A percentile compares a stretch with the other conserved stretches of the same genome.
Evolutionary conservation across 2,888 invertebrate genomes (phyloP).

Genomic region (Marasmarcha lunaedactyla): DNA sequence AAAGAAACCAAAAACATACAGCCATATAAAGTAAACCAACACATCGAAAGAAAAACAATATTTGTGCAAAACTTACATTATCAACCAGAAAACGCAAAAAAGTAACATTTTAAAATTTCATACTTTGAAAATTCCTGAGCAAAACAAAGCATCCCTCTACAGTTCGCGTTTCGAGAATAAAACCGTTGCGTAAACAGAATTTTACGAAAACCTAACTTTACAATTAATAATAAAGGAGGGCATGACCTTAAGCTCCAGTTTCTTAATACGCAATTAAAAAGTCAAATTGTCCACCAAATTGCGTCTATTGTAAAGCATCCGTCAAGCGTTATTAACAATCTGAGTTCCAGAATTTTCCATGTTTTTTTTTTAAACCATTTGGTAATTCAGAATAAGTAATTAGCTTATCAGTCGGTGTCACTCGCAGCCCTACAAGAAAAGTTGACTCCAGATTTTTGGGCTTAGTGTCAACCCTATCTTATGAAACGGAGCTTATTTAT

Average conservation of each 20-base stretch:
- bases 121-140: not conserved
- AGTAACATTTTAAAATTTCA: slow-evolving; percentile 1
- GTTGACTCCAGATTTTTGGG: not conserved
- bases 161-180: not conserved
- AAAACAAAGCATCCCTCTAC: not conserved
- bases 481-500: too few species aligned
- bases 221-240: slow-evolving; percentile 37
- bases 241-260: slow-evolving; percentile 51
- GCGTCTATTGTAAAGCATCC: slow-evolving; percentile 53
- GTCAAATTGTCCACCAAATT: slow-evolving; percentile 66
- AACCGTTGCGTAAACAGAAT: not conserved
- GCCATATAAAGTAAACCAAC: too few species aligned
- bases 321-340: slow-evolving; percentile 52
- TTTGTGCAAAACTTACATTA: too few species aligned
- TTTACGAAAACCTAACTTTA: slow-evolving; percentile 26
- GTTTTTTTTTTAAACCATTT: slow-evolving; percentile 25
- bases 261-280: slow-evolving; percentile 63
- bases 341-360: slow-evolving; percentile 43
- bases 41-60: too few species aligned
- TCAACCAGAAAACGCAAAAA: not conserved
- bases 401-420: slow-evolving; percentile 61
- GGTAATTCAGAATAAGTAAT: slow-evolving; percentile 58
- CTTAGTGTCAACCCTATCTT: too few species aligned
- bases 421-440: slow-evolving; percentile 21
- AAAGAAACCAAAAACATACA: too few species aligned